These are phyloP conservation scores for Ips typographus DNA, from an alignment of 1,140 invertebrate genomes.

Conservation along the genomic window DNA sequence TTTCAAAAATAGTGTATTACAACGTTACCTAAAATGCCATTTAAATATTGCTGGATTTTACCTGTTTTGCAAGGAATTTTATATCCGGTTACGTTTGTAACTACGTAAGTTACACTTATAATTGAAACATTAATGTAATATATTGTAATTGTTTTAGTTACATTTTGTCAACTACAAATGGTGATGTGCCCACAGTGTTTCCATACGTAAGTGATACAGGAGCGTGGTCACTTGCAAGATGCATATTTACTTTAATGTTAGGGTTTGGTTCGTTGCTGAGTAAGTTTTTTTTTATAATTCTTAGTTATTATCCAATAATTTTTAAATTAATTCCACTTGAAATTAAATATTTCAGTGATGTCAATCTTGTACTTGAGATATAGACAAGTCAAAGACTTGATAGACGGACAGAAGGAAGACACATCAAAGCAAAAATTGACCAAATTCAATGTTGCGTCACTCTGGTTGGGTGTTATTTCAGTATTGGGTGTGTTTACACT, in stretches of 20 bases:
- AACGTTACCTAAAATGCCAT: background rate
- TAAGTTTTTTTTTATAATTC: slow-evolving; percentile 12
- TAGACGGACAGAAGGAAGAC: background rate
- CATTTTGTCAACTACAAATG: slow-evolving; percentile 10
- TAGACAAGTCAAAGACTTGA: slow-evolving; percentile 17
- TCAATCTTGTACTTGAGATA: slow-evolving; percentile 13
- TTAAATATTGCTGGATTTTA: slow-evolving; percentile 6
- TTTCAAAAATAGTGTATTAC: too few relatives aligned
- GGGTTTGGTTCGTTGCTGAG: slow-evolving; percentile 20
- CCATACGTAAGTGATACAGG: slow-evolving; percentile 30
- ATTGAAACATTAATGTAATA: background rate
- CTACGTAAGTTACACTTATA: slow-evolving; percentile 7
- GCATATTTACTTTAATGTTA: slow-evolving; percentile 21
- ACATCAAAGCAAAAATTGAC: background rate
- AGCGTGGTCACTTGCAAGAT: slow-evolving; percentile 23
- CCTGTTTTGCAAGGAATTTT: background rate
- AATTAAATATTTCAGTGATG: slow-evolving; percentile 6
- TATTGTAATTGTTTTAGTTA: slow-evolving; percentile 12
- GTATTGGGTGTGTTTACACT: slow-evolving; percentile 9
- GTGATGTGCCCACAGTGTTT: slow-evolving; percentile 18
- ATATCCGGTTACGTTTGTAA: slow-evolving; percentile 1
- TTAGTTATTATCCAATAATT: background rate
- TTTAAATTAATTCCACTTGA: slow-evolving; percentile 1
- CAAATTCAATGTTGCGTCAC: background rate
- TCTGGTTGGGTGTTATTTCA: slow-evolving; percentile 3